These are phyloP conservation scores for Heliocidaris erythrogramma DNA, from an alignment of 35 echinoderm and acorn worm genomes.

Conservation along the genomic window DNA sequence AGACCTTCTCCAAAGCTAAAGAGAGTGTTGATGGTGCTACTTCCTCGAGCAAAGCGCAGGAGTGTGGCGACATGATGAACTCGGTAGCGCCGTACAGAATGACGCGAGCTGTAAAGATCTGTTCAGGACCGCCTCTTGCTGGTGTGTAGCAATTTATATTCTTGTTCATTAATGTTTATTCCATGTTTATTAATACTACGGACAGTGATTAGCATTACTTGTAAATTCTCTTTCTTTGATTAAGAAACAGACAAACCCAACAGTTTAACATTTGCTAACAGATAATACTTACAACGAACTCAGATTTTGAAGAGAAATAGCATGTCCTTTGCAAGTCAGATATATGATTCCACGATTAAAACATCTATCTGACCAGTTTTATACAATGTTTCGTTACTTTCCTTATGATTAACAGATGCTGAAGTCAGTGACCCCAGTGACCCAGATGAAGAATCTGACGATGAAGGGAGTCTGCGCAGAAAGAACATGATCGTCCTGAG, in stretches of 20 bases:
- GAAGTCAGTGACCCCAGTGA: conserved; percentile 83
- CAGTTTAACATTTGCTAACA: no score
- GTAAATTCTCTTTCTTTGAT: no score
- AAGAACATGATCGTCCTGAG: conserved; percentile 69
- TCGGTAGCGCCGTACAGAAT: conserved; percentile 74
- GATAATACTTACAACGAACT: no score
- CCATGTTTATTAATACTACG: no score
- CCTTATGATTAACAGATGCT: conserved; percentile 35
- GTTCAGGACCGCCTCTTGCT: conserved; percentile 43
- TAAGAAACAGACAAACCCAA: no score
- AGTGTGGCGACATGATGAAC: conserved; percentile 1
- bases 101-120: conserved; percentile 70
- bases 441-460: conserved; percentile 90
- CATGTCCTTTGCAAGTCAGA: no score
- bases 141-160: not conserved
- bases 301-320: no score
- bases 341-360: no score
- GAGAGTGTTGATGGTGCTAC: not conserved
- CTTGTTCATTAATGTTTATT: no score
- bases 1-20: not conserved
- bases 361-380: not conserved
- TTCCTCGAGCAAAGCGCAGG: not conserved
- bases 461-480: conserved; percentile 89
- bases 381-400: not conserved
- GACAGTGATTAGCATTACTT: no score